Evolutionary conservation across 2,113 vertebrate genomes (phyloP), one percentile per base, ranked within the genome.

Genomic region (Polypterus senegalus): DNA sequence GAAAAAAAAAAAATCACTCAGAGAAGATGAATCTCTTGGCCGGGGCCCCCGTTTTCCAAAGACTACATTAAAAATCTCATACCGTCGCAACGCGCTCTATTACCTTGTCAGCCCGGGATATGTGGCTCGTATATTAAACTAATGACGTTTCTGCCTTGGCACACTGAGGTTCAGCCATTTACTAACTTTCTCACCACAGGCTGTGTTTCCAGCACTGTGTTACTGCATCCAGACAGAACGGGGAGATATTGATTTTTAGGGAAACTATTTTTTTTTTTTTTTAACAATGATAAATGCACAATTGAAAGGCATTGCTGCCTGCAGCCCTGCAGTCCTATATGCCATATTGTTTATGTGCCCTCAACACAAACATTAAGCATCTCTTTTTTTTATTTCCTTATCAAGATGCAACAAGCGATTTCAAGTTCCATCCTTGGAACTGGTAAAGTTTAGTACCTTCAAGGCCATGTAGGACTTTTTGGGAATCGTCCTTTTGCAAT

Each of bases 1-100:
- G 69, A 76, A 71, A 77, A 77, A 76, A 71, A 77, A 77, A 76
- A 70, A 72, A 58, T 76, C 71, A 77, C 76, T 67, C 66, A 48
- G 66, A 81, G 74, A 60, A 73, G 72, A 72, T 70, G 74, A 75
- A 84, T 77, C 74, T 69, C 60, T 71, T 66, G 75, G 56, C 58
- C 4, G 6, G 57, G 70, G 64, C 70, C 58, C 56, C 27, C 56
- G 4, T 27, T 44, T 44, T 59, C 65, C 8, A 62, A 63, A 68
- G 66, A 57, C 4, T 48, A 67, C 58, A 56, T 58, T 76, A 52
- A 7, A 63, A 77, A 70, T 73, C 67, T 65, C 8, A 0, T 65
- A 6, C 51, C 43, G 57, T 3, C 63, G 60, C 69, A 47, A 5
- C 3, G 46, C 70, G 69, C 11, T 52, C 61, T 2, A 4, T 66